phyloP scores from a whole-genome alignment of 1,140 invertebrate genomes.

The Holotrichia oblita region DNA sequence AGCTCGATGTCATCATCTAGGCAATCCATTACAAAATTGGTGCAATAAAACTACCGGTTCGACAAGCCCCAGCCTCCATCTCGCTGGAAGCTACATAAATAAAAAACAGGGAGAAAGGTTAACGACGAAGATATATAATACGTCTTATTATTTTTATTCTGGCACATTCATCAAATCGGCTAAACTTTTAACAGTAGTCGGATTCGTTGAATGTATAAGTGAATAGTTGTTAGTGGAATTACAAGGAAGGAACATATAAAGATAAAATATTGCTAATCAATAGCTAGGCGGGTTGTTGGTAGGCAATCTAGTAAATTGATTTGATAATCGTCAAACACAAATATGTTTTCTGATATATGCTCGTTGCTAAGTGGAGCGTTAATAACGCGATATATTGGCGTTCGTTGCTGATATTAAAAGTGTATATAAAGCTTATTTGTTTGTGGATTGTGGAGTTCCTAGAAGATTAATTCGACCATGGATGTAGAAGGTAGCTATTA shows the following conservation, averaged over 20 bases:
- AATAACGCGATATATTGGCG: background rate
- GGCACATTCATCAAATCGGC: constrained; percentile 6
- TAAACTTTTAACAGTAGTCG: constrained; percentile 16
- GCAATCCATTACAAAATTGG: constrained; percentile 35
- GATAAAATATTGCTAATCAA: constrained; percentile 6
- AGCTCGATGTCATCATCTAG: constrained; percentile 31
- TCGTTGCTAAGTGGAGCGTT: background rate
- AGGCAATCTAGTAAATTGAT: background rate
- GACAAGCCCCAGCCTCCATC: background rate
- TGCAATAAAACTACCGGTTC: constrained; percentile 32
- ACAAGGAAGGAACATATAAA: background rate
- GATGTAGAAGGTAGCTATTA: too few species aligned
- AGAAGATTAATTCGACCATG: too few species aligned
- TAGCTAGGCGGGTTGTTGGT: background rate
- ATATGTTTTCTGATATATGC: background rate
- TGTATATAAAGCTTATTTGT: too few species aligned
- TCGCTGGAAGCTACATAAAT: constrained; percentile 15
- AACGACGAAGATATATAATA: constrained; percentile 15
- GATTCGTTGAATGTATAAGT: background rate
- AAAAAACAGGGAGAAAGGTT: background rate
- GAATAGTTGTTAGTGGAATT: background rate
- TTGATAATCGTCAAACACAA: too few species aligned
- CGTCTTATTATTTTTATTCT: constrained; percentile 31
- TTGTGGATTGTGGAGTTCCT: too few species aligned
- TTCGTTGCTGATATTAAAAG: background rate